Conservation (phyloP, 1,140 invertebrate genomes). For the Goniozus legneri region DNA sequence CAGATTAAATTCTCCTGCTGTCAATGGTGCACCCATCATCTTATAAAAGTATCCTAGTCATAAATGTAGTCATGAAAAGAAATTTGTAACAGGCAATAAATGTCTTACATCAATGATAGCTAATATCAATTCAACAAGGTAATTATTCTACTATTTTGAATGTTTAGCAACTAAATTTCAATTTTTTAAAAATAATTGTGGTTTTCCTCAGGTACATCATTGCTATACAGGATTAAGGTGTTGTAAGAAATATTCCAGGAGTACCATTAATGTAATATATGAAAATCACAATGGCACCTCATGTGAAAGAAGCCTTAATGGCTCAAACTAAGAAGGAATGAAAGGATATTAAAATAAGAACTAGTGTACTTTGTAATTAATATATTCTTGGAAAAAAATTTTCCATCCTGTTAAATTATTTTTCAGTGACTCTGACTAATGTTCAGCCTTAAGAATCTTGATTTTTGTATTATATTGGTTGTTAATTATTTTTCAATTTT, state of each 20-base stretch:
- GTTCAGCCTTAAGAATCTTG: too few species aligned
- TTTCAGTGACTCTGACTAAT: too few species aligned
- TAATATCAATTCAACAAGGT: constrained; percentile 63
- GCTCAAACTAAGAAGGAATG: constrained; percentile 19
- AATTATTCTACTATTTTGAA: too few species aligned
- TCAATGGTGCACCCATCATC: constrained; percentile 80
- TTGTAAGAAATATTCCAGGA: constrained; percentile 67
- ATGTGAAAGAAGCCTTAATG: constrained; percentile 59
- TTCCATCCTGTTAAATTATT: too few species aligned
- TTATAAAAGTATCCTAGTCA: constrained; percentile 83
- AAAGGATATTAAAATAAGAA: too few species aligned
- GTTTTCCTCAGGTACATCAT: constrained; percentile 68
- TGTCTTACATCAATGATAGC: constrained; percentile 78
- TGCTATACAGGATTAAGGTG: constrained; percentile 78
- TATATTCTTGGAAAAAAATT: too few species aligned
- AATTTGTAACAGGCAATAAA: constrained; percentile 67
- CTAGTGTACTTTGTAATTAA: too few species aligned
- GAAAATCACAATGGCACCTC: constrained; percentile 62
- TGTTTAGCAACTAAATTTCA: too few species aligned
- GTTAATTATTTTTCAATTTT: too few species aligned
- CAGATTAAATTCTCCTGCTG: constrained; percentile 60
- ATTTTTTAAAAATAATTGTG: too few species aligned
- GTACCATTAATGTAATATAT: constrained; percentile 78
- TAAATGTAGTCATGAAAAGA: constrained; percentile 78
- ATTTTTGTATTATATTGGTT: too few species aligned